Evolutionary conservation across 2,113 vertebrate genomes (phyloP), one percentile per base, ranked within the genome.

Genomic region (Haemorhous mexicanus): DNA sequence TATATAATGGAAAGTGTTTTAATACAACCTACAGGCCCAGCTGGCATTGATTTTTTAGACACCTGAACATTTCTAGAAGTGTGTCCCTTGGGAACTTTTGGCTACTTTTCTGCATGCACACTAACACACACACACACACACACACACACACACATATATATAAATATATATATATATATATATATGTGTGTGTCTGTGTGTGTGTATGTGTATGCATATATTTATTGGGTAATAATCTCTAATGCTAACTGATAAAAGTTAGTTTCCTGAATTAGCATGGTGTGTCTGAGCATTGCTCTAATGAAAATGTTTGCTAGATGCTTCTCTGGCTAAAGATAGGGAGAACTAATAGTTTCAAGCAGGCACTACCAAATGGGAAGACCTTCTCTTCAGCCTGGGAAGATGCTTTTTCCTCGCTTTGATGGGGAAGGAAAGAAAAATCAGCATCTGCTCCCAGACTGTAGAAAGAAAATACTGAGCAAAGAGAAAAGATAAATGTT

Each of bases 251-350:
- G 88, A 70, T 43, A 95, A 88, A 95, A 97, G 67, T 52, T 80
- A 92, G 63, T 93, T 97, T 93, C 41, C 46, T 89, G 84, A 95
- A 94, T 95, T 94, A 96, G 93, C 58, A 26, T 81, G 82, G 44
- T 55, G 61, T 84, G 66, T 92, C 85, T 95, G 87, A 92, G 59
- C 85, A 90, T 64, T 47, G 21, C 75, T 96, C 75, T 90, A 96
- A 64, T 84, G 68, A 96, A 95, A 96, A 94, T 67, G 14, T 89
- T 96, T 68, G 50, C 76, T 93, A 84, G 86, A 84, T 94, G 55
- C 50, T 93, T 80, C 62, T 75, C 84, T 93, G 53, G n/a, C 18
- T 84, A 80, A 77, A 79, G 69, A 74, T 64, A 47, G 0, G 28
- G 73, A 55, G 75, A 95, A 85, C 7, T 16, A 91, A 85, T 66